Percentiles rank a stretch among this genome's conserved stretches.
Conservation (phyloP, 2,797 vertebrate genomes). For the Macropodus opercularis region DNA sequence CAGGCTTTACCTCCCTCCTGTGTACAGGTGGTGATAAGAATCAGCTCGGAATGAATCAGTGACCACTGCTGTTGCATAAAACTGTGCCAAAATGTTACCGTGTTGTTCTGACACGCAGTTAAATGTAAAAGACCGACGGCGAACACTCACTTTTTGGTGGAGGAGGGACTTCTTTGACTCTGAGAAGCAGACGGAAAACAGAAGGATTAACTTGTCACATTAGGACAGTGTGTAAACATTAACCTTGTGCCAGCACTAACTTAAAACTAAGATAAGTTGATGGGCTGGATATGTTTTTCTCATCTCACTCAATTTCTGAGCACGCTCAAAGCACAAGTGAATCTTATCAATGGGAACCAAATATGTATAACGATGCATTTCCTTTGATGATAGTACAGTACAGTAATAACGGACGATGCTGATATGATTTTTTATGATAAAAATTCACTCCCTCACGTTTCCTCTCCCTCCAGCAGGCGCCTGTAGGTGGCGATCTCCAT, state of each 20-base stretch:
- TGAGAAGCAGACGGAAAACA: conserved; percentile 54
- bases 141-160: conserved; percentile 83
- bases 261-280: no score
- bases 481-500: conserved; percentile 86
- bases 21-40: conserved; percentile 10
- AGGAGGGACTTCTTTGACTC: conserved; percentile 78
- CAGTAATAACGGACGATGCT: no score
- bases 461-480: conserved; percentile 83
- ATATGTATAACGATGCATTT: no score
- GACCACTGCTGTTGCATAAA: not conserved
- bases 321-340: no score
- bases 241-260: no score
- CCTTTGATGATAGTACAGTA: no score
- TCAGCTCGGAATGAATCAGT: not conserved
- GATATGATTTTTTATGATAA: no score
- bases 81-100: not conserved
- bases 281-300: not conserved
- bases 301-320: not conserved
- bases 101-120: not conserved
- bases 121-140: not conserved
- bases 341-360: no score
- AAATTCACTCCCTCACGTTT: no score
- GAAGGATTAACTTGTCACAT: conserved; percentile 8
- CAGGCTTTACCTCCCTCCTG: not conserved
- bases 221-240: no score